Conservation (phyloP, 2,113 vertebrate genomes). For the Euleptes europaea region DNA sequence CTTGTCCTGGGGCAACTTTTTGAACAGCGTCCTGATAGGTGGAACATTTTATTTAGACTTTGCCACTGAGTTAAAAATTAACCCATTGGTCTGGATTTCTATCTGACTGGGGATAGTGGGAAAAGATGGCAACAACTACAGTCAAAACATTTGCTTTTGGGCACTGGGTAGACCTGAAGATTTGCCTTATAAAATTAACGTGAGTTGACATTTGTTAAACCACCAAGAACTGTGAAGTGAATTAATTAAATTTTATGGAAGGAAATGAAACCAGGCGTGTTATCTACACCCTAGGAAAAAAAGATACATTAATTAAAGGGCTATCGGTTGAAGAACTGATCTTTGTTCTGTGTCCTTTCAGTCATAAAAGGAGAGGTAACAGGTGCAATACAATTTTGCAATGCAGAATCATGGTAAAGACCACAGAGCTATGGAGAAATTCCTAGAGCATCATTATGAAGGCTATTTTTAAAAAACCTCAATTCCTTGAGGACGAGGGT, state of each 20-base stretch:
- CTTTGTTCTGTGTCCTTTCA: constrained; percentile 36
- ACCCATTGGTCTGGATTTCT: too few species aligned
- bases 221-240: neutral
- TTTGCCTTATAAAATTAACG: neutral
- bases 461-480: too few species aligned
- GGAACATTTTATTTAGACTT: neutral
- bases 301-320: neutral
- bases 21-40: neutral
- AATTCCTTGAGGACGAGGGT: too few species aligned
- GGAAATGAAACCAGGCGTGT: constrained; percentile 14
- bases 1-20: neutral
- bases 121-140: neutral
- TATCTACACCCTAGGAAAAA: neutral
- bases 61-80: neutral
- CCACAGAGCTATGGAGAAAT: too few species aligned
- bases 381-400: constrained; percentile 39
- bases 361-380: neutral
- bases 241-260: neutral
- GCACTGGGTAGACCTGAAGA: neutral
- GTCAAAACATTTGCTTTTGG: neutral
- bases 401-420: neutral
- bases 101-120: too few species aligned
- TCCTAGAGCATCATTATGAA: too few species aligned
- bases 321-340: neutral
- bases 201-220: neutral